Evolutionary conservation across 2,113 vertebrate species (phyloP).

Genomic region (Rostratula benghalensis): DNA sequence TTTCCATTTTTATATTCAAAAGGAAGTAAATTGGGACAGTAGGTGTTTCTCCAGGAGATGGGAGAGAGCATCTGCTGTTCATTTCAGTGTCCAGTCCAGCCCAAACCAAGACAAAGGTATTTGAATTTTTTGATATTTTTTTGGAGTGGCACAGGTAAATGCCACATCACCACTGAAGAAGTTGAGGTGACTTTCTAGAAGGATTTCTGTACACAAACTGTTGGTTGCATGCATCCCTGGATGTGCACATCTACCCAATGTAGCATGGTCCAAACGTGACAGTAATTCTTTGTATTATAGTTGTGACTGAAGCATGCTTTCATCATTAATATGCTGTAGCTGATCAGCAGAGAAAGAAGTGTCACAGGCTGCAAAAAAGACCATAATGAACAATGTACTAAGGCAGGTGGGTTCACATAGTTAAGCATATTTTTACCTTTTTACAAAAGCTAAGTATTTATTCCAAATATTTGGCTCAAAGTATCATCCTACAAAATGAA

Average conservation of each 20-base stretch:
- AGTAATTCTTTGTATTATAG: neutral
- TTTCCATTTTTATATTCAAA: neutral
- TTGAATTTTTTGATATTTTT: neutral
- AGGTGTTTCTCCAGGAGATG: neutral
- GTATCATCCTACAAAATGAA: neutral
- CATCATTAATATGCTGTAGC: neutral
- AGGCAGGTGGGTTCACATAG: neutral
- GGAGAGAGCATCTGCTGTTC: neutral
- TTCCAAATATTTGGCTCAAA: neutral
- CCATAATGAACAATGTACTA: neutral
- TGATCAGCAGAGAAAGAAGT: neutral
- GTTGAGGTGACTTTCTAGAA: neutral
- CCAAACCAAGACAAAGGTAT: neutral
- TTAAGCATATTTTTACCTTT: neutral
- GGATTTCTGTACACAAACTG: neutral
- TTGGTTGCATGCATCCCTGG: neutral
- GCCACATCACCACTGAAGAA: neutral
- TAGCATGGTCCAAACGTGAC: neutral
- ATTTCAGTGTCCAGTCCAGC: neutral
- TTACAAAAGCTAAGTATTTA: neutral
- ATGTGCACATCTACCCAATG: neutral
- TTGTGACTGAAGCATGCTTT: neutral
- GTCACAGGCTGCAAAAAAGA: neutral
- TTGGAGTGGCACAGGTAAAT: neutral
- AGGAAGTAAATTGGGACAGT: neutral